A percentile compares a stretch with the other conserved stretches of the same genome.
phyloP scores from a whole-genome alignment of 2,797 vertebrate species.

The Thaleichthys pacificus region DNA sequence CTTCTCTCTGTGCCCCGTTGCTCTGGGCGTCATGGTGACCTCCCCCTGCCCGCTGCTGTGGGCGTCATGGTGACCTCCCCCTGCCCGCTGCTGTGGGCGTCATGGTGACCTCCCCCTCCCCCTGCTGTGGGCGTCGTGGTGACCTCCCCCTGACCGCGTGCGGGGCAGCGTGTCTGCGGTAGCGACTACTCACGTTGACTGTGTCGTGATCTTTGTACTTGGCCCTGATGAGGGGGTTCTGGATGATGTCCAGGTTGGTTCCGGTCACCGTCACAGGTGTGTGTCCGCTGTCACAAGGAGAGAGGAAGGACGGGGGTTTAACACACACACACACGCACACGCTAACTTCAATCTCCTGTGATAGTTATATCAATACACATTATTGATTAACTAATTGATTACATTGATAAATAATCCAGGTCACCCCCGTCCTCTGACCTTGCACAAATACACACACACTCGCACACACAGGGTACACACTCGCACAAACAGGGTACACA shows the following conservation, averaged over 20 bases:
- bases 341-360: too few relatives aligned
- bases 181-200: constrained; percentile 83
- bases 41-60: not conserved
- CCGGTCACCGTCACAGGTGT: constrained; percentile 95
- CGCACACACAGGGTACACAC: too few relatives aligned
- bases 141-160: constrained; percentile 19
- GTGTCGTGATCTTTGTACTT: constrained; percentile 91
- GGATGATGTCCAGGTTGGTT: constrained; percentile 95
- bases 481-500: not conserved
- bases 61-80: constrained; percentile 10
- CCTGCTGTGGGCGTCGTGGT: not conserved
- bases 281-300: constrained; percentile 78
- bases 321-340: constrained; percentile 2
- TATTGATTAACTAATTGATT: not conserved
- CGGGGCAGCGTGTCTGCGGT: too few relatives aligned
- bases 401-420: too few relatives aligned
- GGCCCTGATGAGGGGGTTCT: constrained; percentile 93
- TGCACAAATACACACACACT: not conserved
- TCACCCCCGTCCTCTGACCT: too few relatives aligned
- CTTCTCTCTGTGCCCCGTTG: too few relatives aligned
- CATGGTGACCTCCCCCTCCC: constrained; percentile 15
- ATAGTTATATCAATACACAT: not conserved
- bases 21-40: too few relatives aligned
- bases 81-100: not conserved
- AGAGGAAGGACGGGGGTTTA: constrained; percentile 15